Conservation (phyloP, 2,888 invertebrate species). For the Thymelicus acteon region DNA sequence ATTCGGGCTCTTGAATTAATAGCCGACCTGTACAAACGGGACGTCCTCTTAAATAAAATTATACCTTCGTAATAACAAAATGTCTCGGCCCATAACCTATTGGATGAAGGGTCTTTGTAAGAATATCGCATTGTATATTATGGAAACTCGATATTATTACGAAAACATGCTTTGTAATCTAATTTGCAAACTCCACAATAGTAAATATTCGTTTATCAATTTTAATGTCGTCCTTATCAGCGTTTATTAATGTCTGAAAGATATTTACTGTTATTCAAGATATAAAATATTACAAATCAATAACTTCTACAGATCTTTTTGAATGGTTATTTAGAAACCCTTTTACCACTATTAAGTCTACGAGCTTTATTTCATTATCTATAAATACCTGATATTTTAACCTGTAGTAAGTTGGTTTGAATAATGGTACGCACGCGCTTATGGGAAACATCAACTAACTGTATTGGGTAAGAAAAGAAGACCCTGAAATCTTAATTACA, state of each 20-base stretch:
- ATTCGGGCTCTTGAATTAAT: constrained; percentile 7
- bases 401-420: too few species aligned
- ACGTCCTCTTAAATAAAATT: constrained; percentile 21
- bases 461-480: too few species aligned
- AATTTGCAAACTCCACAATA: neutral
- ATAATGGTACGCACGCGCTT: too few species aligned
- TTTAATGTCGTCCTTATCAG: neutral
- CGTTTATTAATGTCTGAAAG: neutral
- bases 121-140: neutral
- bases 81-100: constrained; percentile 8
- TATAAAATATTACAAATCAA: too few species aligned
- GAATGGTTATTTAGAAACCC: too few species aligned
- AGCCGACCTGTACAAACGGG: constrained; percentile 9
- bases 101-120: constrained; percentile 10
- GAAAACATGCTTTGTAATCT: constrained; percentile 3
- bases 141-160: neutral
- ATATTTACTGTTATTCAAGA: neutral
- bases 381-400: too few species aligned
- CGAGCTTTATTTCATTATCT: too few species aligned
- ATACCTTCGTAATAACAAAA: constrained; percentile 1
- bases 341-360: too few species aligned
- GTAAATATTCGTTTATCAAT: neutral
- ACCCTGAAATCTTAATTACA: too few species aligned
- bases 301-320: too few species aligned
- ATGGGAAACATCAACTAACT: too few species aligned